Percentiles rank a stretch among this genome's conserved stretches.
These are phyloP conservation scores for Drepana arcuata DNA, from an alignment of 1,140 invertebrate species.

Conservation along the genomic window DNA sequence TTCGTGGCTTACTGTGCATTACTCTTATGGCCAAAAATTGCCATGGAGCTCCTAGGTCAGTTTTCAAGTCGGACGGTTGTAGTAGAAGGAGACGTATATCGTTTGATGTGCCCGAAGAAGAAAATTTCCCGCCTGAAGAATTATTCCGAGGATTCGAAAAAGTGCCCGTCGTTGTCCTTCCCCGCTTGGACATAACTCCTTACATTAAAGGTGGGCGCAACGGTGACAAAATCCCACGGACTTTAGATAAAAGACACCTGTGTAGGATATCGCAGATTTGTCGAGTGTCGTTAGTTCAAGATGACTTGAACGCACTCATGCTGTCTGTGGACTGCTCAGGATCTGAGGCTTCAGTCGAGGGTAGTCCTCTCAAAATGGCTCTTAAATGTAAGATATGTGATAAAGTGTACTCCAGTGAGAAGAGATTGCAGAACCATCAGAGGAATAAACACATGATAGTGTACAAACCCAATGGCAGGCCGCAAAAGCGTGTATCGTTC, in stretches of 20 bases:
- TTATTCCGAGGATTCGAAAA: slow-evolving; percentile 37
- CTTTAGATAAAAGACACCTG: too few species aligned
- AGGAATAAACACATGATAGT: slow-evolving; percentile 47
- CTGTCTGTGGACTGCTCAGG: too few species aligned
- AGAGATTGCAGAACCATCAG: slow-evolving; percentile 37
- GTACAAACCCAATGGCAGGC: slow-evolving; percentile 21
- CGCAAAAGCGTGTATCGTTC: slow-evolving; percentile 47
- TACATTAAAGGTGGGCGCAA: slow-evolving; percentile 24
- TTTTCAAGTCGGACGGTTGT: too few species aligned
- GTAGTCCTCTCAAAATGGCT: slow-evolving; percentile 5
- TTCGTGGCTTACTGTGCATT: too few species aligned
- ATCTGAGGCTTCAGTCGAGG: slow-evolving; percentile 1
- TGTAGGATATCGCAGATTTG: too few species aligned
- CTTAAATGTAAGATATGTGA: slow-evolving; percentile 43
- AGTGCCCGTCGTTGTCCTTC: slow-evolving; percentile 25
- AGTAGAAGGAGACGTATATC: too few species aligned
- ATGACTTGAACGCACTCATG: too few species aligned
- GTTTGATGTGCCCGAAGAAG: too few species aligned
- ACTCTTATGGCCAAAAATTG: slow-evolving; percentile 21
- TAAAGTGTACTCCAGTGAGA: slow-evolving; percentile 34
- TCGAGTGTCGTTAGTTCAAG: too few species aligned
- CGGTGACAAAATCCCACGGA: too few species aligned
- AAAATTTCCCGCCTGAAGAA: slow-evolving; percentile 20
- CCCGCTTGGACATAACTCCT: slow-evolving; percentile 32
- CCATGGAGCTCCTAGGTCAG: slow-evolving; percentile 27